These are phyloP conservation scores for Atethmia centrago DNA, from an alignment of 2,888 invertebrate species.

Conservation along the genomic window DNA sequence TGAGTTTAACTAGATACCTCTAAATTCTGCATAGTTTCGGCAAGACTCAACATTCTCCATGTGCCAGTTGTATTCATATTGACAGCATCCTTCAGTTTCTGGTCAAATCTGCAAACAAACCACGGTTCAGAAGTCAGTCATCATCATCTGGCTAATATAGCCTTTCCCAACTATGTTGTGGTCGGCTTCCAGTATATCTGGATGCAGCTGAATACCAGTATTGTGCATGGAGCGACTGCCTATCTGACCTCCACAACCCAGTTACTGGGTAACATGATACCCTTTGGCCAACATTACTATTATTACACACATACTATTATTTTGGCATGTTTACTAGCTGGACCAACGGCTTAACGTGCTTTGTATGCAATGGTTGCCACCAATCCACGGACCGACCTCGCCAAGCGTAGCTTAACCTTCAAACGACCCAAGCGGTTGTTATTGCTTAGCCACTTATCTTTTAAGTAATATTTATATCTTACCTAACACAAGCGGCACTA, in stretches of 20 bases:
- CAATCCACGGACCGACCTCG: no score
- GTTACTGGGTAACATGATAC: not conserved
- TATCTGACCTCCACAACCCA: not conserved
- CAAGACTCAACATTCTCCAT: constrained; percentile 93
- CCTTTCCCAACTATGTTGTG: no score
- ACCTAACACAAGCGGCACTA: constrained; percentile 96
- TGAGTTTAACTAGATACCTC: constrained; percentile 83
- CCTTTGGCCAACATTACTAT: no score
- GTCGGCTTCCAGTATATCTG: not conserved
- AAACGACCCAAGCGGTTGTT: no score
- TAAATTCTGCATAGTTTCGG: constrained; percentile 93
- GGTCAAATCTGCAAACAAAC: constrained; percentile 93
- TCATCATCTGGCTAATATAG: not conserved
- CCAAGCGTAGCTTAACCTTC: no score
- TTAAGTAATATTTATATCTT: not conserved
- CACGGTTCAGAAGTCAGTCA: not conserved
- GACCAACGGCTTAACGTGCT: not conserved
- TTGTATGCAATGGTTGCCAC: no score
- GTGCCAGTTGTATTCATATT: constrained; percentile 96
- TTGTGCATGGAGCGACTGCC: not conserved
- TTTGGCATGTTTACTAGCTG: no score
- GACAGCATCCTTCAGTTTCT: constrained; percentile 94
- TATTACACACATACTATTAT: no score
- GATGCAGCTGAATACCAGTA: not conserved
- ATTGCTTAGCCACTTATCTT: not conserved